A percentile compares a stretch with the other conserved stretches of the same genome.
phyloP scores from a whole-genome alignment of 2,888 invertebrate genomes.

The Stenoptilia bipunctidactyla region DNA sequence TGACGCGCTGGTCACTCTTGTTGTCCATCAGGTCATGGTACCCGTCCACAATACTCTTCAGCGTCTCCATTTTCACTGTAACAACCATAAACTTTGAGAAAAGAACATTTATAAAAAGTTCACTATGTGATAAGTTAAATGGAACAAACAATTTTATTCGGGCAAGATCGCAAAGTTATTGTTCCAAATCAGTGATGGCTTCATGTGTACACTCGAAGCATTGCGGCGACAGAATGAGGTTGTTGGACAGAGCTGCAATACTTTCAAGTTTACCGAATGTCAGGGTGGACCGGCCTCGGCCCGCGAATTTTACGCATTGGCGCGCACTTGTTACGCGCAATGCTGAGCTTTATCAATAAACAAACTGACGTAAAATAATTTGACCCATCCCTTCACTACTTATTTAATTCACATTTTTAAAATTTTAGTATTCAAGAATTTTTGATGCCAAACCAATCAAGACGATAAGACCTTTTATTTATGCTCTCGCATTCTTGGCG shows the following conservation, averaged over 20 bases:
- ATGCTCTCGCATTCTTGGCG: no score
- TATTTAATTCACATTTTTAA: no score
- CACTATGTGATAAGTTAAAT: no score
- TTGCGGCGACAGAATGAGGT: not conserved
- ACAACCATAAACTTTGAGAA: no score
- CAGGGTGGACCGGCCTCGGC: not conserved
- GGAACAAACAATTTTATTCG: no score
- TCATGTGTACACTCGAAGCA: not conserved
- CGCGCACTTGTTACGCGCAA: not conserved
- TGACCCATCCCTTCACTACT: no score
- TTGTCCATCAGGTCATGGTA: conserved; percentile 87
- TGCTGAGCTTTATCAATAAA: not conserved
- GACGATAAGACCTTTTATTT: no score
- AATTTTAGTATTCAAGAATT: no score
- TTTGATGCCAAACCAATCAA: no score
- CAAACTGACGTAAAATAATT: not conserved
- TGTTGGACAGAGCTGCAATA: not conserved
- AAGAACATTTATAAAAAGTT: no score
- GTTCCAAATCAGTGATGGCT: no score
- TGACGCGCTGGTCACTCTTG: conserved; percentile 85
- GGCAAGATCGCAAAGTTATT: no score
- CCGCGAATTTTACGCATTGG: not conserved
- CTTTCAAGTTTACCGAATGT: not conserved
- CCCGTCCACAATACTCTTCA: conserved; percentile 71
- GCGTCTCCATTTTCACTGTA: conserved; percentile 72